Conservation (phyloP, 2,797 vertebrate species). For the Morus bassanus region DNA sequence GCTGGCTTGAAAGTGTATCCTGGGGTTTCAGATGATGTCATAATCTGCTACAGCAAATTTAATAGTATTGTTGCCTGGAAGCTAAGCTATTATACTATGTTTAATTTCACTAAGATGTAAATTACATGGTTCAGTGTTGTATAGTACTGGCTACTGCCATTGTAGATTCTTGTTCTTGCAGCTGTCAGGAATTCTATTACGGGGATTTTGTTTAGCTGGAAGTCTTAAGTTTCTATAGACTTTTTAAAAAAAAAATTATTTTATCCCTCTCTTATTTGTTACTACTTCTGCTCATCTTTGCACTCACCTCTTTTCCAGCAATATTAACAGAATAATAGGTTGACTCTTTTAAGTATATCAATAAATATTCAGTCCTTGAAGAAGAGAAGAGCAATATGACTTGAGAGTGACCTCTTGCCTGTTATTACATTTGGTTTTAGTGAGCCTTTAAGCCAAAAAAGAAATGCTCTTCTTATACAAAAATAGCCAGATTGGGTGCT, state of each 20-base stretch:
- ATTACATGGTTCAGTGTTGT: slow-evolving; percentile 73
- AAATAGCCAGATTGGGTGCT: neutral
- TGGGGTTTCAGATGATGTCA: slow-evolving; percentile 80
- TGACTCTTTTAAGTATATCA: neutral
- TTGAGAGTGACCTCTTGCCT: neutral
- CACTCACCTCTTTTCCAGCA: neutral
- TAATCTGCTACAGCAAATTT: slow-evolving; percentile 77
- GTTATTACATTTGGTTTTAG: neutral
- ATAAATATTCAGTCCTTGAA: neutral
- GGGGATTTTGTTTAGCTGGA: slow-evolving; percentile 63
- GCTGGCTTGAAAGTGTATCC: slow-evolving; percentile 65
- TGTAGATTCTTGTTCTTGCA: slow-evolving; percentile 66
- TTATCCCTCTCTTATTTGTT: slow-evolving; percentile 20
- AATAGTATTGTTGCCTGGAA: slow-evolving; percentile 77
- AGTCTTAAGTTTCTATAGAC: slow-evolving; percentile 30
- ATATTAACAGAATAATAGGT: neutral
- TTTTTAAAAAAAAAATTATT: neutral
- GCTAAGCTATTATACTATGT: slow-evolving; percentile 75
- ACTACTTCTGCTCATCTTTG: neutral
- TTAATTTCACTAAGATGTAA: slow-evolving; percentile 83
- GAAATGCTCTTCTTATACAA: neutral
- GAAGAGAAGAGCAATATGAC: neutral
- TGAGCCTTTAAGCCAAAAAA: neutral
- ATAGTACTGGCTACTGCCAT: slow-evolving; percentile 66
- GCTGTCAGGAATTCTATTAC: slow-evolving; percentile 63